Evolutionary conservation across 1,140 invertebrate species (phyloP).

Genomic region (Drepana arcuata): DNA sequence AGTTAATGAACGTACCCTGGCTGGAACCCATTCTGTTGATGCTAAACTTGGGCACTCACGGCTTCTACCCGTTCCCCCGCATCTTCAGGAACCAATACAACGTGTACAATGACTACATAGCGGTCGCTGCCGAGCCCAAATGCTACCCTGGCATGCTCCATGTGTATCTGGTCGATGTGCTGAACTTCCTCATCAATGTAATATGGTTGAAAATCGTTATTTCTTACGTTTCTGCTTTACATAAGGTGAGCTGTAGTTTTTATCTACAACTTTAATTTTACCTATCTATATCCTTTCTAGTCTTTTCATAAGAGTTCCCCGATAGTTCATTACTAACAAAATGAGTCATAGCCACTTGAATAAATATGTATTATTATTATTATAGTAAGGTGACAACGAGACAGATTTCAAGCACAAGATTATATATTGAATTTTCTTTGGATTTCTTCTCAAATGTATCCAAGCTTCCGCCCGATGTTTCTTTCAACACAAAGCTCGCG

Average conservation of each 20-base stretch:
- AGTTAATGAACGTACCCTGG: slow-evolving; percentile 26
- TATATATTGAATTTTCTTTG: too few relatives aligned
- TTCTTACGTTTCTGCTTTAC: slow-evolving; percentile 28
- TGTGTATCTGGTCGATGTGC: slow-evolving; percentile 29
- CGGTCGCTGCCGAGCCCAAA: slow-evolving; percentile 10
- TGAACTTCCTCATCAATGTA: slow-evolving; percentile 39
- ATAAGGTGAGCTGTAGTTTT: slow-evolving; percentile 28
- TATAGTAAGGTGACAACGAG: too few relatives aligned
- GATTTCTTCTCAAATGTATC: too few relatives aligned
- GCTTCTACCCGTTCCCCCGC: slow-evolving; percentile 43
- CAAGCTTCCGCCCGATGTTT: too few relatives aligned
- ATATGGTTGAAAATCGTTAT: slow-evolving; percentile 45
- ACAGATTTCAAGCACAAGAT: too few relatives aligned
- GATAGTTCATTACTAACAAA: too few relatives aligned
- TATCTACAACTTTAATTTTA: too few relatives aligned
- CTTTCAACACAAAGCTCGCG: too few relatives aligned
- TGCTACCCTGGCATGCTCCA: slow-evolving; percentile 48
- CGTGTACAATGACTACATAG: slow-evolving; percentile 22
- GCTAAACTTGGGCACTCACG: slow-evolving; percentile 44
- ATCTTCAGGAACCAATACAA: slow-evolving; percentile 22
- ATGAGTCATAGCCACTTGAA: too few relatives aligned
- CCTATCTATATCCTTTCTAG: too few relatives aligned
- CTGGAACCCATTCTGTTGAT: slow-evolving; percentile 30
- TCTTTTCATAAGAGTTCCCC: too few relatives aligned
- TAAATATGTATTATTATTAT: too few relatives aligned